Conservation (phyloP, 2,888 invertebrate species). For the Patella pellucida region DNA sequence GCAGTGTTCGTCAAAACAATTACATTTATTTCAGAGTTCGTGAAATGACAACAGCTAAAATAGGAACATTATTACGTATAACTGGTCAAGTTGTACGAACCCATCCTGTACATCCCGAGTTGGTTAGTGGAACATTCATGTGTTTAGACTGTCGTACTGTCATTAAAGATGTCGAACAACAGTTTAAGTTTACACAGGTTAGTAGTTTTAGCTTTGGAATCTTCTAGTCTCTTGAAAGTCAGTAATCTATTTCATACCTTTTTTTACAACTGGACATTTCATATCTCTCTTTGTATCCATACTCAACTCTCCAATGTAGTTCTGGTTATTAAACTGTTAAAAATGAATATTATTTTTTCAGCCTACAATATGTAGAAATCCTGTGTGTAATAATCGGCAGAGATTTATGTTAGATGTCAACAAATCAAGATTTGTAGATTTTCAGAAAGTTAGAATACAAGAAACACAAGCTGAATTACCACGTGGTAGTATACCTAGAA, state of each 20-base stretch:
- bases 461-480: conserved; percentile 98
- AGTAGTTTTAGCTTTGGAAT: not conserved
- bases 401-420: conserved; percentile 92
- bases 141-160: conserved; percentile 96
- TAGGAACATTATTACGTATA: conserved; percentile 93
- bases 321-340: not conserved
- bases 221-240: too few species aligned
- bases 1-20: too few species aligned
- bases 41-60: conserved; percentile 91
- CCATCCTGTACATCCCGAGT: conserved; percentile 98
- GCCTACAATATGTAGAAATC: conserved; percentile 96
- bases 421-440: conserved; percentile 95
- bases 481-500: conserved; percentile 94
- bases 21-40: conserved; percentile 75
- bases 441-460: conserved; percentile 97
- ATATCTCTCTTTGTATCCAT: too few species aligned
- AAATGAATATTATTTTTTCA: conserved; percentile 71
- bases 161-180: conserved; percentile 95
- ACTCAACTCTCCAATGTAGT: too few species aligned
- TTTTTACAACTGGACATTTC: too few species aligned
- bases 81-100: conserved; percentile 93
- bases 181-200: conserved; percentile 88
- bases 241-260: too few species aligned
- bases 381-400: conserved; percentile 92
- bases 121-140: conserved; percentile 87